Evolutionary conservation across 1,140 invertebrate species (phyloP).

Genomic region (Dreissena polymorpha): DNA sequence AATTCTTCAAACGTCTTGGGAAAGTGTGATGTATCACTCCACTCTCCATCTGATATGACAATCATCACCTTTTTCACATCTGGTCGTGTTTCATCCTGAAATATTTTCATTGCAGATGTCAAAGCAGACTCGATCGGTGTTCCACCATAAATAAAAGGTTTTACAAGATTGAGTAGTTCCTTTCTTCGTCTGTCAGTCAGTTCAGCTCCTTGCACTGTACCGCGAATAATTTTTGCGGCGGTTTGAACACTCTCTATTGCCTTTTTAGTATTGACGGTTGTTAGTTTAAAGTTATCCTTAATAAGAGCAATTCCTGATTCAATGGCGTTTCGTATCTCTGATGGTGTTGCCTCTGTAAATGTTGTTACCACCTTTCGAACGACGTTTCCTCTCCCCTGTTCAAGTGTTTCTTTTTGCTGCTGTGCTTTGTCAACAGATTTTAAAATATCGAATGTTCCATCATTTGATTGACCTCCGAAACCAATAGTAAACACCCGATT

Average conservation of each 20-base stretch:
- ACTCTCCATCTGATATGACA: too few relatives aligned
- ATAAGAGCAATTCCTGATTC: not conserved
- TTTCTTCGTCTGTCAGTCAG: not conserved
- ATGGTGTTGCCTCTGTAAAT: not conserved
- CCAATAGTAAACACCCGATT: too few relatives aligned
- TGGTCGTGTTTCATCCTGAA: too few relatives aligned
- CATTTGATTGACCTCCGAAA: too few relatives aligned
- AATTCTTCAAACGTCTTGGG: too few relatives aligned
- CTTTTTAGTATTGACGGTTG: not conserved
- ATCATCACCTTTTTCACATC: slow-evolving; percentile 3
- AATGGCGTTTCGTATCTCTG: slow-evolving; percentile 2
- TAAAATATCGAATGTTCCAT: too few relatives aligned
- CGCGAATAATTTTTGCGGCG: too few relatives aligned
- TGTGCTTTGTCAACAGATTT: too few relatives aligned
- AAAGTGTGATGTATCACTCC: too few relatives aligned
- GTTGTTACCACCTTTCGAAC: not conserved
- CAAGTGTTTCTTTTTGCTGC: too few relatives aligned
- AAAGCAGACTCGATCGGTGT: slow-evolving; percentile 6
- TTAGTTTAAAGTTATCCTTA: not conserved
- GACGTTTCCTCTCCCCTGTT: too few relatives aligned
- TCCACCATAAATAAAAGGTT: slow-evolving; percentile 31
- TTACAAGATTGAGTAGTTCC: slow-evolving; percentile 3
- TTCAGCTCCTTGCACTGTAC: not conserved
- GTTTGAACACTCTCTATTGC: too few relatives aligned
- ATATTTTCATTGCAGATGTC: not conserved